Conservation (phyloP, 2,888 invertebrate genomes). For the Synergus itoensis region DNA sequence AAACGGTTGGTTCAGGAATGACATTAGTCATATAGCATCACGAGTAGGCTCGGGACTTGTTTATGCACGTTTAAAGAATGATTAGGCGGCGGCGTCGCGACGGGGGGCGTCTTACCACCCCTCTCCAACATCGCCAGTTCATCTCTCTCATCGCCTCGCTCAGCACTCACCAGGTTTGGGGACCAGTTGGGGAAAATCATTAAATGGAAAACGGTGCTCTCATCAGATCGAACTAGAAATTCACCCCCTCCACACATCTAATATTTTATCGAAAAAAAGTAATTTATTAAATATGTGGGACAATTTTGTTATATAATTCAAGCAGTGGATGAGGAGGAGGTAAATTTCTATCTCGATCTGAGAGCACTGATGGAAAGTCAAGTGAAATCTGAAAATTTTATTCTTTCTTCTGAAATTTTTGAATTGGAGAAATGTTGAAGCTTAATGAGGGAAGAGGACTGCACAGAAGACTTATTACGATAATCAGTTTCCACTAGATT, state of each 20-base stretch:
- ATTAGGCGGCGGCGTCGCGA: slow-evolving; percentile 75
- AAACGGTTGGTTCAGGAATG: slow-evolving; percentile 68
- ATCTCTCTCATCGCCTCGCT: slow-evolving; percentile 40
- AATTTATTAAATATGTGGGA: no score
- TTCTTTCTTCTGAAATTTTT: no score
- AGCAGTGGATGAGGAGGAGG: no score
- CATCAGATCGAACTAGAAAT: no score
- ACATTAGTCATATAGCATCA: slow-evolving; percentile 73
- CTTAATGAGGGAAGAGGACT: not conserved
- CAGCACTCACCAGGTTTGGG: not conserved
- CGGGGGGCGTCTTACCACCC: slow-evolving; percentile 69
- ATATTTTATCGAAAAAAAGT: no score
- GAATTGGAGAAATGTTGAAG: not conserved
- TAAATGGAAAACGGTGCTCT: no score
- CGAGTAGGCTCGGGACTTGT: slow-evolving; percentile 69
- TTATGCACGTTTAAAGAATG: slow-evolving; percentile 78
- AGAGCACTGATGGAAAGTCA: no score
- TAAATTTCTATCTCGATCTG: no score
- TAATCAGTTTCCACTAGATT: slow-evolving; percentile 8
- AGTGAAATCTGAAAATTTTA: no score
- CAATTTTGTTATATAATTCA: no score
- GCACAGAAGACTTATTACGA: not conserved
- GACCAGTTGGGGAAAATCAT: no score
- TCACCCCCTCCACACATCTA: no score
- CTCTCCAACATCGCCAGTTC: slow-evolving; percentile 43